Base-by-base conservation (phyloP, 2,113 vertebrate genomes). In the Aythya baeri region DNA sequence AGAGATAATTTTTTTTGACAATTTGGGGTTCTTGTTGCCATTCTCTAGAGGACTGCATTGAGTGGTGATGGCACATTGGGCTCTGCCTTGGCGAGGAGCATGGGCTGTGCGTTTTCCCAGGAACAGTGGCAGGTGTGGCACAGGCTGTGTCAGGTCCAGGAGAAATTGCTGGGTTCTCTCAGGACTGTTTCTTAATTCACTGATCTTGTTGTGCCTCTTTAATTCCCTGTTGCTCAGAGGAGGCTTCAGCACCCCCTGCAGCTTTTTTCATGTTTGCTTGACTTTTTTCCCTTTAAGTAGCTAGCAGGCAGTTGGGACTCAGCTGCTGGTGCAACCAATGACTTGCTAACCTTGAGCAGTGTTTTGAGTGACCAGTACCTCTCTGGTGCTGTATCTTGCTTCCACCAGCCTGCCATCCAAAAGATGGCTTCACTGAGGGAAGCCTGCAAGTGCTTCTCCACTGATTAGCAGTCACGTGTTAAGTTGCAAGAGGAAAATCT, bases 361-460 rank as follows among this genome's bases (percentile, higher is more conserved):
- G 20, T 32, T 38, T 16, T 23, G 18, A 49, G 36, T 9, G 31
- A 29, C 29, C 3, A 8, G 36, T 25, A 4, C 7, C 2, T 26
- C 67, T 63, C 41, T 0, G 1, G 13, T 11, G 5, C 2, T 2
- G 11, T 11, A 17, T 55, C 62, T 63, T 6, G 17, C 54, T 32
- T 49, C 32, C 25, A 11, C 20, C 18, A 3, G 1, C 11, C 34
- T 62, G 23, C 55, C 63, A 38, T 15, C 59, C 0, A 0, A 5
- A 26, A 46, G 63, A 6, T 38, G 61, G 72, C 38, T 55, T 9
- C 36, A 32, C 43, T 72, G 65, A 54, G 43, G 25, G 25, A 13
- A 34, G 9, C 41, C 31, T 50, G 50, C 34, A 68, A n/a, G 21
- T 13, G 5, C 2, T 3, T 63, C 49, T 23, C 66, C 22, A 2